These are phyloP conservation scores for Coranthus polyacanthus DNA, from an alignment of 2,797 vertebrate species.

Conservation along the genomic window DNA sequence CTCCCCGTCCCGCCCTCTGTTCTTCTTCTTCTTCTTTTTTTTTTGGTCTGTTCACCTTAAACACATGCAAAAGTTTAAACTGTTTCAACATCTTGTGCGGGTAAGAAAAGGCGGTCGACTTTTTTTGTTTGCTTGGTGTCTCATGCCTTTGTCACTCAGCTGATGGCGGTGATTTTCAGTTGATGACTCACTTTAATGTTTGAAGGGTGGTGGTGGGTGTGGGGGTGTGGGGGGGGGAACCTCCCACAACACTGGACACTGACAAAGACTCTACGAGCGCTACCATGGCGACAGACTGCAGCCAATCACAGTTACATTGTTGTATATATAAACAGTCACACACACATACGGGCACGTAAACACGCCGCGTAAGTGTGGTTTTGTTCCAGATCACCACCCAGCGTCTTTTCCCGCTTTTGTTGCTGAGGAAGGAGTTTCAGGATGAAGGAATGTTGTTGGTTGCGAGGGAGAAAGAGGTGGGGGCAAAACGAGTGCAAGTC, in stretches of 20 bases:
- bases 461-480: conserved; percentile 48
- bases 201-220: not conserved
- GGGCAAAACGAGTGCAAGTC: conserved; percentile 66
- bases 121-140: conserved; percentile 34
- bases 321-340: conserved; percentile 13
- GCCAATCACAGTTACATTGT: conserved; percentile 36
- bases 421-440: conserved; percentile 63
- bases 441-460: conserved; percentile 74
- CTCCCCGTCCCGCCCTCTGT: conserved; percentile 9
- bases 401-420: conserved; percentile 65
- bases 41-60: conserved; percentile 6
- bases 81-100: conserved; percentile 47
- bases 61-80: conserved; percentile 32
- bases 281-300: conserved; percentile 72
- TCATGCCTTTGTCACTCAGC: conserved; percentile 60
- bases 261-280: conserved; percentile 43
- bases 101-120: not conserved
- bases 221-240: conserved; percentile 29
- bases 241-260: conserved; percentile 64
- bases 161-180: conserved; percentile 44
- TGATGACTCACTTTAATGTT: conserved; percentile 71
- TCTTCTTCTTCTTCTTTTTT: conserved; percentile 3
- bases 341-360: not conserved
- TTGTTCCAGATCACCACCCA: conserved; percentile 53
- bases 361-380: not conserved